Evolutionary conservation across 2,888 invertebrate genomes (phyloP).

Genomic region (Orthonevra nobilis): DNA sequence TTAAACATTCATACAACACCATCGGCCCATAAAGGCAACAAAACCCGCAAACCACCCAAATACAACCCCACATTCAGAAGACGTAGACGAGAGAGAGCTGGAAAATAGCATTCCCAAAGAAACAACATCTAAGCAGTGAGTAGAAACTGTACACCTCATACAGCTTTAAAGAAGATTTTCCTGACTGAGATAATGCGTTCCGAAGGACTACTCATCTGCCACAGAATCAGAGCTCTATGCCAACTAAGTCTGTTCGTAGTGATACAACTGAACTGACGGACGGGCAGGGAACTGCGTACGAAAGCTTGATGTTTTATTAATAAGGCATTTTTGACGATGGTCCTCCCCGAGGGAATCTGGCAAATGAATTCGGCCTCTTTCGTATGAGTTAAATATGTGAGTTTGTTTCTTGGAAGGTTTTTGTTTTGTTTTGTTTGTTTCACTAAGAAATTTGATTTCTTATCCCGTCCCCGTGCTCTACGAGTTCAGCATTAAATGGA

Average conservation of each 20-base stretch:
- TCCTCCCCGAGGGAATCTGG: conserved; percentile 31
- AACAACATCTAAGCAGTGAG: too few relatives aligned
- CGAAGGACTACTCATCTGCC: conserved; percentile 25
- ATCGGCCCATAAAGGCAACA: too few relatives aligned
- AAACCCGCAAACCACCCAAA: too few relatives aligned
- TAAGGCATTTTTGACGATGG: conserved; percentile 49
- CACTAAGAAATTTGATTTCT: conserved; percentile 29
- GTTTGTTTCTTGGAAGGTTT: conserved; percentile 4
- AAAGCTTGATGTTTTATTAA: conserved; percentile 62
- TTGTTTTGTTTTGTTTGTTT: conserved; percentile 14
- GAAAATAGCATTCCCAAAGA: too few relatives aligned
- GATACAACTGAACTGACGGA: conserved; percentile 40
- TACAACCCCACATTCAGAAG: too few relatives aligned
- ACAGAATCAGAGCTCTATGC: conserved; percentile 21
- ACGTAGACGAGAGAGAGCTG: too few relatives aligned
- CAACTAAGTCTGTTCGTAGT: too few relatives aligned
- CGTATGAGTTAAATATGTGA: background rate
- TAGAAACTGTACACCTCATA: too few relatives aligned
- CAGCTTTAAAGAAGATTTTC: conserved; percentile 38
- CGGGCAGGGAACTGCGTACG: conserved; percentile 7
- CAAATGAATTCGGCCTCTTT: conserved; percentile 5
- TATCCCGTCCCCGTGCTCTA: background rate
- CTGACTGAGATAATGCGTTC: conserved; percentile 43
- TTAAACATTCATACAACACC: too few relatives aligned
- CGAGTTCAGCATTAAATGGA: conserved; percentile 6